Evolutionary conservation across 2,888 invertebrate species (phyloP).

Genomic region (Diadegma fenestrale): DNA sequence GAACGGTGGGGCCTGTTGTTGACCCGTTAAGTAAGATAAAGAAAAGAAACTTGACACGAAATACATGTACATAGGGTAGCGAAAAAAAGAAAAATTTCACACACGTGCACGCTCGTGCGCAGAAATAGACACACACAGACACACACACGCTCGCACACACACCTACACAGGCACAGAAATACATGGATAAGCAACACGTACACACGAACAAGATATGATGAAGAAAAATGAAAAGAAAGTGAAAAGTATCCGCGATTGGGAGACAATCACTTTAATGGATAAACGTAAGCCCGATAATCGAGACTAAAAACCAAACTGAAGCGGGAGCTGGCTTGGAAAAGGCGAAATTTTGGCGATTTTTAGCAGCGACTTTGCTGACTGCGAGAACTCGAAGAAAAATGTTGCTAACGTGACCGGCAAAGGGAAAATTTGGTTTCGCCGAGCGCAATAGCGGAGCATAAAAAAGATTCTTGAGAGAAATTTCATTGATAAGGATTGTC

Average conservation of each 20-base stretch:
- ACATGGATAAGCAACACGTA: not conserved
- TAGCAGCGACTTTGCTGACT: slow-evolving; percentile 17
- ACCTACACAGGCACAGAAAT: not conserved
- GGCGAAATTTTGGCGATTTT: slow-evolving; percentile 50
- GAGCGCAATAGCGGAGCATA: slow-evolving; percentile 37
- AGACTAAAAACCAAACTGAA: slow-evolving; percentile 43
- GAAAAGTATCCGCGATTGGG: slow-evolving; percentile 66
- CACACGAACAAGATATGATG: slow-evolving; percentile 3
- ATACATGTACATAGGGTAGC: slow-evolving; percentile 73
- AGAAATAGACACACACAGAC: not conserved
- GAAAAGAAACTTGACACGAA: slow-evolving; percentile 72
- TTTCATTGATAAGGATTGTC: slow-evolving; percentile 38
- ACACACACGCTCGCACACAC: not conserved
- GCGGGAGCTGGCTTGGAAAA: slow-evolving; percentile 49
- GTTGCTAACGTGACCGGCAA: slow-evolving; percentile 26
- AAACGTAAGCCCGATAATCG: slow-evolving; percentile 39
- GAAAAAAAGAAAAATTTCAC: slow-evolving; percentile 37
- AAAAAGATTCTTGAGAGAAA: slow-evolving; percentile 48
- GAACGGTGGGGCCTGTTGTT: slow-evolving; percentile 71
- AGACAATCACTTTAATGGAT: slow-evolving; percentile 69
- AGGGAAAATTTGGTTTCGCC: slow-evolving; percentile 49
- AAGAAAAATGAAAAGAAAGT: slow-evolving; percentile 45
- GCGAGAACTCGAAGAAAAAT: slow-evolving; percentile 26
- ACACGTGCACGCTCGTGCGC: not conserved
- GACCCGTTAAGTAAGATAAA: slow-evolving; percentile 74